Percentiles rank a stretch among this genome's conserved stretches.
Conservation (phyloP, 1,140 invertebrate species). For the Drosophila repletoides region DNA sequence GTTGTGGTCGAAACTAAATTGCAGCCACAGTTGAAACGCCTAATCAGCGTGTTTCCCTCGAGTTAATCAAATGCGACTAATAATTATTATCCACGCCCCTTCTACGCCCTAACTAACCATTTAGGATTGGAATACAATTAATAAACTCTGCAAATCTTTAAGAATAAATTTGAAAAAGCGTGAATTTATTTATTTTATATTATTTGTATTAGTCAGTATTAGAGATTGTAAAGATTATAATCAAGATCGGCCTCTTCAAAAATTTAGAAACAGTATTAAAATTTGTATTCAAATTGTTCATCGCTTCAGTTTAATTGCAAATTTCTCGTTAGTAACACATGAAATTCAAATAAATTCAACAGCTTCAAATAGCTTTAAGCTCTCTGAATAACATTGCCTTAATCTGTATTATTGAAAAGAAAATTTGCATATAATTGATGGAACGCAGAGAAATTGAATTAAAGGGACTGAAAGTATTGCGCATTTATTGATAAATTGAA, state of each 20-base stretch:
- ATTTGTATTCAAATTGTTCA: too few species aligned
- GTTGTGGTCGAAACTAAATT: conserved; percentile 51
- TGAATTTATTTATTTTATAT: too few species aligned
- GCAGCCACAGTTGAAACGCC: conserved; percentile 42
- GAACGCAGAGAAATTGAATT: neutral
- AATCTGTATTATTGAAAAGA: neutral
- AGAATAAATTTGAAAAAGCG: too few species aligned
- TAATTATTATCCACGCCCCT: conserved; percentile 42
- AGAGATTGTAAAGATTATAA: too few species aligned
- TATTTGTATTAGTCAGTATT: too few species aligned
- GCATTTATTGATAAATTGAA: conserved; percentile 17
- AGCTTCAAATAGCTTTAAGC: too few species aligned
- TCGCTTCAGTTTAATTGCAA: too few species aligned
- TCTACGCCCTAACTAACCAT: neutral
- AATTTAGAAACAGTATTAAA: too few species aligned
- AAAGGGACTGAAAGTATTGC: conserved; percentile 5
- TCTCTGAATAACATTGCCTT: neutral
- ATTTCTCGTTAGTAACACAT: too few species aligned
- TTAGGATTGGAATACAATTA: neutral
- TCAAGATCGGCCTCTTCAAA: too few species aligned
- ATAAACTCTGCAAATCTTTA: too few species aligned
- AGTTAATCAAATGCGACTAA: conserved; percentile 48
- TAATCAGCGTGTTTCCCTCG: conserved; percentile 35
- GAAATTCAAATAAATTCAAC: too few species aligned
- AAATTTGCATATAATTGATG: neutral